These are phyloP conservation scores for Chascanopsetta lugubris DNA, from an alignment of 2,113 vertebrate genomes.

Conservation along the genomic window DNA sequence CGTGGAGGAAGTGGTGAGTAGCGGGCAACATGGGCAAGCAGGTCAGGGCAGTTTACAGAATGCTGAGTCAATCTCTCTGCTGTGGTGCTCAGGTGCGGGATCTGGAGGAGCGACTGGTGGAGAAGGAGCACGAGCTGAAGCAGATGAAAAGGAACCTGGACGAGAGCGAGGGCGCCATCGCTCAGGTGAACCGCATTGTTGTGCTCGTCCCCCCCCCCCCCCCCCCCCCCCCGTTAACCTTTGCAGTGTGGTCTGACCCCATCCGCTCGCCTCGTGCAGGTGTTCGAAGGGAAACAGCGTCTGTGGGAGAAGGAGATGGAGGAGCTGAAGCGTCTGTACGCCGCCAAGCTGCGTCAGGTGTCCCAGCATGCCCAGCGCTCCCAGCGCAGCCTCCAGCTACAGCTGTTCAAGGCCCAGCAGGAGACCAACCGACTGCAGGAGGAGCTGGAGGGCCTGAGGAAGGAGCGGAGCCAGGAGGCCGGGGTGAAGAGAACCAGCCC, in stretches of 20 bases:
- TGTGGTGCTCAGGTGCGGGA: conserved; percentile 80
- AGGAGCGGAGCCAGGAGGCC: conserved; percentile 70
- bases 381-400: conserved; percentile 90
- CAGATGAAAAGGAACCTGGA: conserved; percentile 92
- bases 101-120: conserved; percentile 88
- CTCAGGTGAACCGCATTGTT: conserved; percentile 82
- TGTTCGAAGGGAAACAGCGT: conserved; percentile 93
- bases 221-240: not conserved
- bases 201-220: not conserved
- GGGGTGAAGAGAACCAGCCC: conserved; percentile 74
- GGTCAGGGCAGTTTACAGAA: not conserved
- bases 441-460: conserved; percentile 84
- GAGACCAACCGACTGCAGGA: conserved; percentile 90
- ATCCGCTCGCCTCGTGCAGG: conserved; percentile 74
- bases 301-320: conserved; percentile 93
- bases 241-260: not conserved
- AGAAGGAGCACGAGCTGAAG: conserved; percentile 89
- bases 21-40: not conserved
- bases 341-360: conserved; percentile 91
- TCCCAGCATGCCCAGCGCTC: conserved; percentile 93
- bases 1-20: conserved; percentile 84
- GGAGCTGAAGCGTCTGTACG: conserved; percentile 92
- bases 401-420: conserved; percentile 93
- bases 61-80: not conserved
- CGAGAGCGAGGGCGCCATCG: conserved; percentile 90